Evolutionary conservation across 2,797 vertebrate genomes (phyloP).

Genomic region (Oryzias dopingdopingensis): DNA sequence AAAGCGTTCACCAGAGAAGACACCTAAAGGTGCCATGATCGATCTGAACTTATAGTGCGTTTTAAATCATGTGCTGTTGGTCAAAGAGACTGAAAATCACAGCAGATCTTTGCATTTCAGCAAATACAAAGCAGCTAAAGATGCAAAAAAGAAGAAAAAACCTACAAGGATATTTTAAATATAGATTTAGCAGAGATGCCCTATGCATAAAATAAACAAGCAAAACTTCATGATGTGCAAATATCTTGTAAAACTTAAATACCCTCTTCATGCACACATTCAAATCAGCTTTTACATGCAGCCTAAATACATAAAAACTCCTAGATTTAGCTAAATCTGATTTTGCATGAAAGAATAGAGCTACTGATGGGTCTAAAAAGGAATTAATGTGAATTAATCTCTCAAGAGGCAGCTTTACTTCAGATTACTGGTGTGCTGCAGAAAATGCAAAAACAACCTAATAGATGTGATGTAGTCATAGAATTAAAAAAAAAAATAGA

Average conservation of each 20-base stretch:
- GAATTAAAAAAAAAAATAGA: neutral
- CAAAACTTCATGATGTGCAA: slow-evolving; percentile 1
- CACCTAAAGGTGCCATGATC: too few species aligned
- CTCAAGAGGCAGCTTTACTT: slow-evolving; percentile 29
- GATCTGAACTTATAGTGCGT: slow-evolving; percentile 8
- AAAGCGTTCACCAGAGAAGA: slow-evolving; percentile 24
- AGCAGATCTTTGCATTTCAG: too few species aligned
- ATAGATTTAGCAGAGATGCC: too few species aligned
- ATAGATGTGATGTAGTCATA: slow-evolving; percentile 12
- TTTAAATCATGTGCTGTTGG: neutral
- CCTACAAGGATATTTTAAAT: too few species aligned
- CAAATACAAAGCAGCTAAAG: too few species aligned
- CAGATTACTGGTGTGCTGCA: slow-evolving; percentile 36
- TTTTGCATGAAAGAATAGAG: slow-evolving; percentile 33
- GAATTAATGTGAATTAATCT: slow-evolving; percentile 31
- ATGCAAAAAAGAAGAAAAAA: too few species aligned
- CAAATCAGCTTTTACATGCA: slow-evolving; percentile 33
- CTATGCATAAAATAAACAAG: too few species aligned
- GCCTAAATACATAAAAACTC: slow-evolving; percentile 33
- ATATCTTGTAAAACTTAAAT: slow-evolving; percentile 21
- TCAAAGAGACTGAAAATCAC: too few species aligned
- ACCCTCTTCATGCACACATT: slow-evolving; percentile 29
- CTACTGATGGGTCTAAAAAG: slow-evolving; percentile 31
- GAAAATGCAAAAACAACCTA: slow-evolving; percentile 24
- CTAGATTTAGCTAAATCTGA: slow-evolving; percentile 44